Conservation (phyloP, 2,888 invertebrate genomes). For the Scaptomyza tumidula region DNA sequence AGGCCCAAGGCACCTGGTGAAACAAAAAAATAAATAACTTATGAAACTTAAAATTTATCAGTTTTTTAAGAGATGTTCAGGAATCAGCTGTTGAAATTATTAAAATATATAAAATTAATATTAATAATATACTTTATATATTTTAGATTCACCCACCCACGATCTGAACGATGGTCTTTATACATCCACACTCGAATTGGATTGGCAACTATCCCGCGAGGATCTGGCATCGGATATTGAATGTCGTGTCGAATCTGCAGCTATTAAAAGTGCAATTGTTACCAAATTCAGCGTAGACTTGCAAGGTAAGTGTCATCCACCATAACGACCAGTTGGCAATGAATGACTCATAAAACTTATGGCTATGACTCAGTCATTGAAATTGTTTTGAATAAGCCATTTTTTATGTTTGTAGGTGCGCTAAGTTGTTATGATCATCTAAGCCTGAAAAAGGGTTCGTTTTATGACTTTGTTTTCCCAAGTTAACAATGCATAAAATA, state of each 20-base stretch:
- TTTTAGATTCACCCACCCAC: constrained; percentile 86
- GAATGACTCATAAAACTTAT: constrained; percentile 28
- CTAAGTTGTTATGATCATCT: constrained; percentile 43
- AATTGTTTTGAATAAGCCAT: constrained; percentile 19
- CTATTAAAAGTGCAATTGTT: constrained; percentile 85
- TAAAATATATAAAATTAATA: too few relatives aligned
- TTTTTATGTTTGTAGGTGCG: constrained; percentile 43
- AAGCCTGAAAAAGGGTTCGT: constrained; percentile 41
- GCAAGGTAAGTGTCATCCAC: constrained; percentile 86
- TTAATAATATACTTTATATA: too few relatives aligned
- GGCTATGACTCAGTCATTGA: constrained; percentile 39
- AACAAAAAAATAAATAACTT: constrained; percentile 7
- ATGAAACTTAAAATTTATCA: constrained; percentile 12
- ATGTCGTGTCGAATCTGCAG: constrained; percentile 89
- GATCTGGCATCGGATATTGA: constrained; percentile 89
- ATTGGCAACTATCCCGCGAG: constrained; percentile 87
- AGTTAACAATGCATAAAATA: constrained; percentile 44
- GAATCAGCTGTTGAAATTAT: too few relatives aligned
- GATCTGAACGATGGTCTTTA: constrained; percentile 87
- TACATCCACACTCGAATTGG: constrained; percentile 87
- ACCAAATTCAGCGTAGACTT: constrained; percentile 86
- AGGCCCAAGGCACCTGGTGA: constrained; percentile 14
- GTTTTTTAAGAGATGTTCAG: not conserved
- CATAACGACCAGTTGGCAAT: constrained; percentile 7
- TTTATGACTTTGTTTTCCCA: constrained; percentile 59